phyloP scores from a whole-genome alignment of 2,113 vertebrate species.

The Corythaeola cristata region DNA sequence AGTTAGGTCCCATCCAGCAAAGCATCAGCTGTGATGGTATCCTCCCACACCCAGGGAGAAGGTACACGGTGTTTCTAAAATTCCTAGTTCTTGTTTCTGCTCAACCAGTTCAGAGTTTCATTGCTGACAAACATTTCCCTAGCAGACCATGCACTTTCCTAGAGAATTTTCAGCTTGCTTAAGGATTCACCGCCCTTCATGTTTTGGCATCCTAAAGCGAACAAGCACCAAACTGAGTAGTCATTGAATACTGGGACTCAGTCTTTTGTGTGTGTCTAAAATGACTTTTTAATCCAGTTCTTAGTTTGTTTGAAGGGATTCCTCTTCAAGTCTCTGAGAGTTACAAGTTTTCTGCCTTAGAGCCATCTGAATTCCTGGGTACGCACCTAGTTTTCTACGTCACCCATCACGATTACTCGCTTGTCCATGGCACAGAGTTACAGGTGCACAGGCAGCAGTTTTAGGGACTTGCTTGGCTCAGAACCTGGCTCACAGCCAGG shows the following conservation, averaged over 20 bases:
- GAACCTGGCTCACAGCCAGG: background rate
- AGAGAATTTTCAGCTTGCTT: background rate
- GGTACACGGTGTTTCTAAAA: background rate
- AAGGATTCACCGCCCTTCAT: background rate
- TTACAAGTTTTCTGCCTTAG: background rate
- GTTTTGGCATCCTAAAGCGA: background rate
- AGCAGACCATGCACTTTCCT: background rate
- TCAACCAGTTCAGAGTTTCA: background rate
- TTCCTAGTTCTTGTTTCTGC: background rate
- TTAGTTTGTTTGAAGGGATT: background rate
- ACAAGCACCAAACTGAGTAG: background rate
- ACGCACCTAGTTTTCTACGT: rapidly evolving
- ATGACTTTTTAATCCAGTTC: background rate
- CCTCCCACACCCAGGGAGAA: background rate
- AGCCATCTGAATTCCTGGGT: rapidly evolving
- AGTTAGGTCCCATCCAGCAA: rapidly evolving
- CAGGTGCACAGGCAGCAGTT: background rate
- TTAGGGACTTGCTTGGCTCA: background rate
- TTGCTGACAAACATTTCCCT: background rate
- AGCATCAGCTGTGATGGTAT: background rate
- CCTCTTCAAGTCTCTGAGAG: background rate
- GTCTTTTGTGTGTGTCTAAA: background rate
- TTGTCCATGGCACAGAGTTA: rapidly evolving
- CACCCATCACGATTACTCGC: rapidly evolving
- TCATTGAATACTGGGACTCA: background rate